Conservation (phyloP, 1,140 invertebrate species). For the Lethrus apterus region DNA sequence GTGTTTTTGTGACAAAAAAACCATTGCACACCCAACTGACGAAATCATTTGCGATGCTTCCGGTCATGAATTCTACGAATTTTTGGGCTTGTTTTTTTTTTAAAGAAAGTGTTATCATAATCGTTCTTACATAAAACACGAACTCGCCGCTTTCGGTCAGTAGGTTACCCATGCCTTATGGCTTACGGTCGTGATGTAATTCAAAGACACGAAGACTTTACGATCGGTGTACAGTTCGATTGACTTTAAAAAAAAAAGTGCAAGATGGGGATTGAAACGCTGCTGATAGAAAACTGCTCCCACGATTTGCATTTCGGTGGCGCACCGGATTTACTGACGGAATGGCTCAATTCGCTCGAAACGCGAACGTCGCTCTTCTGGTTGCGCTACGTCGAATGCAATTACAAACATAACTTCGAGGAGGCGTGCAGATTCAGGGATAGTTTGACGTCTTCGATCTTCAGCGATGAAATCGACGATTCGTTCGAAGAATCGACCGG, state of each 20-base stretch:
- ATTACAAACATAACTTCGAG: slow-evolving; percentile 17
- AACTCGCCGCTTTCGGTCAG: slow-evolving; percentile 19
- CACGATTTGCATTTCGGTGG: not conserved
- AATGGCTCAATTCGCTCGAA: slow-evolving; percentile 36
- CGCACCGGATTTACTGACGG: slow-evolving; percentile 21
- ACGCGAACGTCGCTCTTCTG: slow-evolving; percentile 32
- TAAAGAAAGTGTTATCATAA: too few relatives aligned
- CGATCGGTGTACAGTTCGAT: not conserved
- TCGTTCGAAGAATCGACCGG: slow-evolving; percentile 5
- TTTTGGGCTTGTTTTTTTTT: too few relatives aligned
- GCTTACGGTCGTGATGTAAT: slow-evolving; percentile 19
- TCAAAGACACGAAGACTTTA: not conserved
- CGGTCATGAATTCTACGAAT: too few relatives aligned
- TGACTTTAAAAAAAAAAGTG: slow-evolving; percentile 3
- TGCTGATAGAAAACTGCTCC: slow-evolving; percentile 5
- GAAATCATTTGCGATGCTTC: too few relatives aligned
- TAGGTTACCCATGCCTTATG: slow-evolving; percentile 28
- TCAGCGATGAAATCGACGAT: not conserved
- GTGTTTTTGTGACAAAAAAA: too few relatives aligned
- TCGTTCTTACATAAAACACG: too few relatives aligned
- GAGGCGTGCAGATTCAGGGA: slow-evolving; percentile 11
- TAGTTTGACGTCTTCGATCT: slow-evolving; percentile 5
- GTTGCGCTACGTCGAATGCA: slow-evolving; percentile 30
- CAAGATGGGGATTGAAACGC: slow-evolving; percentile 8
- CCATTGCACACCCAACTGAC: not conserved